These are phyloP conservation scores for Orycteropus afer DNA, from an alignment of 2,113 vertebrate species.

Conservation along the genomic window DNA sequence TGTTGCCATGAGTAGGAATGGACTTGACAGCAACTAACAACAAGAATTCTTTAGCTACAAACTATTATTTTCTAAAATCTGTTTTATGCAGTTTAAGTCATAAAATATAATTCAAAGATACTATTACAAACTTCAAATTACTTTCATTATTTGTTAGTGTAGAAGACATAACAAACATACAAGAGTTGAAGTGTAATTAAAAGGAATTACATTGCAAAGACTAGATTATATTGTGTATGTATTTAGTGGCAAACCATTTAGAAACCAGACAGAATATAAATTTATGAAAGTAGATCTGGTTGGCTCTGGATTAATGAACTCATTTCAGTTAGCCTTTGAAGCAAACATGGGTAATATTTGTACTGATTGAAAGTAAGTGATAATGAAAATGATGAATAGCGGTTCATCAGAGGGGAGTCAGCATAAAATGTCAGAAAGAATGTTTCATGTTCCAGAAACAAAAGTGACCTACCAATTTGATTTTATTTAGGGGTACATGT, in stretches of 20 bases:
- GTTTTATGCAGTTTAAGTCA: background rate
- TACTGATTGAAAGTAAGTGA: background rate
- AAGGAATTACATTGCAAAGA: background rate
- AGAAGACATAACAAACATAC: background rate
- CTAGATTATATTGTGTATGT: background rate
- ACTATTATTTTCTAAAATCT: background rate
- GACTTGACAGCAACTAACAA: background rate
- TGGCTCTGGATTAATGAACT: background rate
- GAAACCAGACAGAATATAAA: background rate
- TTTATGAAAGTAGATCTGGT: background rate
- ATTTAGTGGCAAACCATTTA: background rate
- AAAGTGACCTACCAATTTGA: background rate
- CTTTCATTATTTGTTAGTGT: background rate
- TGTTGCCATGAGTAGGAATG: background rate
- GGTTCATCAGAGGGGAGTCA: background rate
- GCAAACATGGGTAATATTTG: background rate
- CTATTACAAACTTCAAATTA: background rate
- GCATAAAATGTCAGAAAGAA: background rate
- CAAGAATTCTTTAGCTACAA: background rate
- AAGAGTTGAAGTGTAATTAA: background rate
- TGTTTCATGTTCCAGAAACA: background rate
- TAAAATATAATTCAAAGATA: background rate
- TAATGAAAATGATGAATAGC: background rate
- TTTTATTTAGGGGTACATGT: background rate
- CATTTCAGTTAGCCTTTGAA: constrained; percentile 16